Base-by-base conservation (phyloP, 2,113 vertebrate genomes). In the Gobiocypris rarus region DNA sequence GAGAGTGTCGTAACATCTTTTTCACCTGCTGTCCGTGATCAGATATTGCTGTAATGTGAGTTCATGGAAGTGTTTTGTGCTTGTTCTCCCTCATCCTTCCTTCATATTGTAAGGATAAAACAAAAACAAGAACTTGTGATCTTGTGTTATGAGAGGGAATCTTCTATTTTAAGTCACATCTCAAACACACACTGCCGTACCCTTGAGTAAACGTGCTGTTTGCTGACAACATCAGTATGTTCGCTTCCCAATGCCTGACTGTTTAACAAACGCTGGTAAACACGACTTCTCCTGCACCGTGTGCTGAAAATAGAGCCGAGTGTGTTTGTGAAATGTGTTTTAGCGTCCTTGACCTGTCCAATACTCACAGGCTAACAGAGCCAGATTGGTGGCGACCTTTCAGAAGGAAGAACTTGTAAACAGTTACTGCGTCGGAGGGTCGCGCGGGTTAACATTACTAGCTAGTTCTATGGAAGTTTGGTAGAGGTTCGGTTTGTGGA, bases 291-390 rank as follows among this genome's bases (percentile, higher is more conserved):
- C 24, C 48, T 4, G 71, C 26, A 19, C 4, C 2, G 34, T 45
- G 70, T 26, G 41, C 70, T 73, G 70, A 48, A 73, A 73, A 73
- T 73, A 73, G 70, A 73, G 41, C n/a, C 3, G 70, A 31, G 43
- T n/a, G 63, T 45, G 77, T 82, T 76, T 84, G 70, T 71, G 71
- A 70, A 45, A 69, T 50, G 77, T 84, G 71, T 84, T 86, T 86
- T 63, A 17, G 26, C 8, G 50, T 45, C 78, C 61, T 70, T 56
- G 78, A 74, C 50, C 75, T 41, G 28, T 74, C 48, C 22, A 41
- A 74, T 45, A 84, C 76, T 73, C 77, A 54, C 75, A 83, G 41
- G 38, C 63, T 74, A 54, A 79, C n/a, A n/a, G 41, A 38, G n/a
- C 69, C 0, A 17, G 65, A 69, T n/a, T 69, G 34, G 3, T n/a